Evolutionary conservation across 2,797 vertebrate genomes (phyloP).

Genomic region (Oceanodroma leucorhoa): DNA sequence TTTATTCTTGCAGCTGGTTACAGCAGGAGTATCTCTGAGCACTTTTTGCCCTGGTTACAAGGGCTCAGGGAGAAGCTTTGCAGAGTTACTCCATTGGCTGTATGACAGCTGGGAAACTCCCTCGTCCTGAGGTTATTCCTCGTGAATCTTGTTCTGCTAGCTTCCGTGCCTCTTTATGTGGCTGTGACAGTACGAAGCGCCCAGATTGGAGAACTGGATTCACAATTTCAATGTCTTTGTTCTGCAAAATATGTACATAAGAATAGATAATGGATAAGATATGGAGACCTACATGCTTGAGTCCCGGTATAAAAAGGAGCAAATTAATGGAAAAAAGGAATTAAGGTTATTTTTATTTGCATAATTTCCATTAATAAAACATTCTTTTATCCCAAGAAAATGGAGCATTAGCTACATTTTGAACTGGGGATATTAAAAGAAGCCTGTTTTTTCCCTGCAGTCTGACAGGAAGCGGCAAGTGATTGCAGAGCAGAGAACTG

Average conservation of each 20-base stretch:
- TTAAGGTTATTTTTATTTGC: background rate
- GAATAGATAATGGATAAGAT: conserved; percentile 31
- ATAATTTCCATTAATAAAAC: background rate
- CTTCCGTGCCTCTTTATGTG: background rate
- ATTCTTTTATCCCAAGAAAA: background rate
- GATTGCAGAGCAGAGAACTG: conserved; percentile 15
- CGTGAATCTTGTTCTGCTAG: conserved; percentile 20
- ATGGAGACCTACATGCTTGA: background rate
- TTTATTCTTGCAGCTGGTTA: background rate
- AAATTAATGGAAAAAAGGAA: background rate
- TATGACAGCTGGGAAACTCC: background rate
- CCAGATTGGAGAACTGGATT: background rate
- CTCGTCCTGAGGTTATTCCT: conserved; percentile 8
- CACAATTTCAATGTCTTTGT: conserved; percentile 9
- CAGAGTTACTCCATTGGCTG: background rate
- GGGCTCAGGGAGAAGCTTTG: background rate
- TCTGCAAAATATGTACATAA: background rate
- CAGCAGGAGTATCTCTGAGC: background rate
- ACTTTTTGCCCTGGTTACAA: background rate
- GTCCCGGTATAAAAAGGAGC: background rate
- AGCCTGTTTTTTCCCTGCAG: background rate
- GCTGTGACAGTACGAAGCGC: background rate
- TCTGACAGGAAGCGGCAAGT: conserved; percentile 19
- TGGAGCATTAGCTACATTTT: background rate
- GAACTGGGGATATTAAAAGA: background rate